Base-by-base conservation (phyloP, 2,113 vertebrate genomes). In the Myanophis thanlyinensis region DNA sequence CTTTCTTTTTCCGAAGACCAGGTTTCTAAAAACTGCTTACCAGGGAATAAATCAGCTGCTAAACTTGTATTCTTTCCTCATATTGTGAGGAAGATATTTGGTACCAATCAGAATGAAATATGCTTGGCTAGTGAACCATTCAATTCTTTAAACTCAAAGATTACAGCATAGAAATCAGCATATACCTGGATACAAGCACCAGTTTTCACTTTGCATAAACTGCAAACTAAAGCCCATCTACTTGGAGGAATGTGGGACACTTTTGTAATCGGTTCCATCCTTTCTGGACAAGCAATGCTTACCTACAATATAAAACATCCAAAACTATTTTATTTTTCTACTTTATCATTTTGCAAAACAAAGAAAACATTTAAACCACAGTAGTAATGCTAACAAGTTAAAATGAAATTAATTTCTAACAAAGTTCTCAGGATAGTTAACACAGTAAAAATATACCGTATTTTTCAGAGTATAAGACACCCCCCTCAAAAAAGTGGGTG, bases 211-310 rank as follows among this genome's bases (percentile, higher is more conserved):
- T 99, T 99, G 97, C 99, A 99, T 93, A 99, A 98, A 94, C 97
- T 99, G 97, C 99, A 99, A 93, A 99, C 99, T 95, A 99, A 98
- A 93, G 99, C 98, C 99, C 99, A 99, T 94, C 99, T 98, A 94
- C 99, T 99, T 54, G 99, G 98, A 0, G 99, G 99, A 96, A 99
- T 99, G 96, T 99, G 99, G 93, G 99, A 99, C 73, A 99, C 98
- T 97, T 99, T 99, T 54, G 99, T 99, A 97, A 99, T 99, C 62
- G 99, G 99, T 95, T 99, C 99, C 99, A 99, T 99, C 94, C 99
- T 98, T 96, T 99, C 99, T 5, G 99, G 99, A 95, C 99, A 99
- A 49, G 99, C 99, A 80, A 99, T 99, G 97, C 98, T 99, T 91
- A 99, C 99, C 99, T 99, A 93, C 0, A 97, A 73, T 94, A 93